These are phyloP conservation scores for Pristionchus maxplancki DNA, from an alignment of 2,888 invertebrate species.

Conservation along the genomic window DNA sequence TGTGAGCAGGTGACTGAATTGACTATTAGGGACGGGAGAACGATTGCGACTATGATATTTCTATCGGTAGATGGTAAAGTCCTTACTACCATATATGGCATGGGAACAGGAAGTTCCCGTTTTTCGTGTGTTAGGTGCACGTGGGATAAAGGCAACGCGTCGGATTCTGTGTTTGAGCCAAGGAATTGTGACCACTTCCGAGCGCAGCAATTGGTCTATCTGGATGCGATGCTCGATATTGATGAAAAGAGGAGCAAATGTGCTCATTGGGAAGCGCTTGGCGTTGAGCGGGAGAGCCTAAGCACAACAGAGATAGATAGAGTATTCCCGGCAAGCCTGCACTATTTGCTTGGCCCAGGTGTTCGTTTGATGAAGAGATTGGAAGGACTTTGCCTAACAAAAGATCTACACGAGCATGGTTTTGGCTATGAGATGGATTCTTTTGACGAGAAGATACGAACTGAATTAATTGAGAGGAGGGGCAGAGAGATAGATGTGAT, in stretches of 20 bases:
- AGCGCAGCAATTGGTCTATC: not conserved
- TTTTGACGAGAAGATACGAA: not conserved
- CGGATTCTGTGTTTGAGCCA: not conserved
- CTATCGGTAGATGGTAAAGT: not conserved
- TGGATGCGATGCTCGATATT: not conserved
- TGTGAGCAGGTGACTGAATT: not conserved
- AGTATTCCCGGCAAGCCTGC: not conserved
- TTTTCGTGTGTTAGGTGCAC: not conserved
- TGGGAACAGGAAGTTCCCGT: not conserved
- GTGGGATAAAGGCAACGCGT: not conserved
- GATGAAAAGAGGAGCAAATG: not conserved
- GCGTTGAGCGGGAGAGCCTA: not conserved
- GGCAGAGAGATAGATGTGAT: not conserved
- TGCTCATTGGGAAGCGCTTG: not conserved
- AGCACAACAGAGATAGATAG: not conserved
- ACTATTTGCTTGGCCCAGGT: not conserved
- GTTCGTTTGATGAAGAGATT: not conserved
- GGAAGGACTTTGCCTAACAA: not conserved
- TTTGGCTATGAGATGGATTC: not conserved
- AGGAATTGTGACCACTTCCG: not conserved
- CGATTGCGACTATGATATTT: not conserved
- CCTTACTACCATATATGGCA: not conserved
- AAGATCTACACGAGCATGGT: not conserved
- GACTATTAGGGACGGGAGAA: not conserved
- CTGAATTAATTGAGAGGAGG: not conserved